Base-by-base conservation (phyloP, 2,888 invertebrate genomes). In the Sarcophaga caerulescens region DNA sequence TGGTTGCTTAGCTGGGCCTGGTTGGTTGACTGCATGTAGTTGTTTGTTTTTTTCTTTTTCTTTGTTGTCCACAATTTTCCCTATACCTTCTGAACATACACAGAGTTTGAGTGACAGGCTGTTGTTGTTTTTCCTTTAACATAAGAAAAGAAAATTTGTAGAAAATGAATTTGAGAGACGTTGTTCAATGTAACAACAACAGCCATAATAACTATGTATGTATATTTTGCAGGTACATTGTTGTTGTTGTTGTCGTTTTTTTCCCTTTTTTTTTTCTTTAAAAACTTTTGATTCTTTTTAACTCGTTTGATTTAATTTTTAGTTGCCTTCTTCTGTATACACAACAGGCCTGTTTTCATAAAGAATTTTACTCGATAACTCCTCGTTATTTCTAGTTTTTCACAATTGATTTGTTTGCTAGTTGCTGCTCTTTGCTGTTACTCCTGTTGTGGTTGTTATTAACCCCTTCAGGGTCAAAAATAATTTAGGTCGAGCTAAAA, bases 341-440 rank as follows among this genome's bases (percentile, higher is more conserved):
- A 4, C n/a, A 5, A 4, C n/a, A 73, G 45, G 11, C n/a, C 65
- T 65, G 59, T 77, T 70, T 35, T 77, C 63, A 65, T 45, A 65
- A 69, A 77, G 12, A 47, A 77, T 75, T 73, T 5, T 44, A 44
- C 21, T 63, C 35, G 35, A 35, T 35, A 35, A 35, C 35, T 35
- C 35, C 12, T 79, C 65, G 52, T 74, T 62, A 52, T 73, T 25
- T 73, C 47, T 78, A 62, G n/a, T 57, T 83, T 81, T 73, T 81
- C 63, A 62, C 81, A 85, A 85, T 85, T 85, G 85, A 85, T 85
- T 85, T 82, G 85, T 79, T 79, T 73, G 77, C 63, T 57, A 63
- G 62, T 63, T 57, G 10, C 35, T 35, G 8, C 35, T 35, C 35
- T 35, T 35, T 35, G 6, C 6, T 6, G 6, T 35, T 35, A 10